Evolutionary conservation across 2,888 invertebrate genomes (phyloP).

Genomic region (Uropetala carovei): DNA sequence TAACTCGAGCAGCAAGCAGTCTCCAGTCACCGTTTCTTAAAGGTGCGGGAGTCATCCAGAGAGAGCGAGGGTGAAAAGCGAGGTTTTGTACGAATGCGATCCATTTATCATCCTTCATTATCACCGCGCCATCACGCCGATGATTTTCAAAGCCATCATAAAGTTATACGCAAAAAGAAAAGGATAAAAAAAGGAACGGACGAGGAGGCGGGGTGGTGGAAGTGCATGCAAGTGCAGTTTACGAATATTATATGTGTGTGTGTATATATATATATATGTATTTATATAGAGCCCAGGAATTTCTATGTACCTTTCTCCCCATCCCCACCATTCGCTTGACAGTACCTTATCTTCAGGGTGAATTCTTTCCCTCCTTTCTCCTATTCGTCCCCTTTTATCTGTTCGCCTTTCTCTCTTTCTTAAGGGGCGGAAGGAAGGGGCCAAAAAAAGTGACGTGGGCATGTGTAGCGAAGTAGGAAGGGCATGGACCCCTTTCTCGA

Average conservation of each 20-base stretch:
- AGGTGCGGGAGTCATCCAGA: not conserved
- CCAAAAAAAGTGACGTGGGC: slow-evolving; percentile 62
- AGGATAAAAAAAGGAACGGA: not conserved
- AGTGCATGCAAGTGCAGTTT: too few relatives aligned
- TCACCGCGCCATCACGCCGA: slow-evolving; percentile 10
- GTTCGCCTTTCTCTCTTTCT: not conserved
- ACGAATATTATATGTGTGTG: too few relatives aligned
- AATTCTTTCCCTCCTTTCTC: not conserved
- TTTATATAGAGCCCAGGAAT: not conserved
- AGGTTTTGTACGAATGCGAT: slow-evolving; percentile 27
- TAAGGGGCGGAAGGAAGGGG: slow-evolving; percentile 12
- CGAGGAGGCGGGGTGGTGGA: not conserved
- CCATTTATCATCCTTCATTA: slow-evolving; percentile 61
- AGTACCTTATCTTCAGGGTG: not conserved
- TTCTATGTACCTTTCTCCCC: not conserved
- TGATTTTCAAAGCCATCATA: slow-evolving; percentile 57
- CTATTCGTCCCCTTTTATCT: slow-evolving; percentile 2
- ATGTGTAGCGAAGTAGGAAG: slow-evolving; percentile 45
- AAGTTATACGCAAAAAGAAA: slow-evolving; percentile 31
- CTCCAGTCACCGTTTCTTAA: not conserved
- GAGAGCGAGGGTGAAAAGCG: not conserved
- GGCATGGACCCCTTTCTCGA: slow-evolving; percentile 47
- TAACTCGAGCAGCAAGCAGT: not conserved
- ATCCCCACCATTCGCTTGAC: not conserved
- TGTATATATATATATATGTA: too few relatives aligned